phyloP scores from a whole-genome alignment of 2,797 vertebrate species.

The Nasua narica region DNA sequence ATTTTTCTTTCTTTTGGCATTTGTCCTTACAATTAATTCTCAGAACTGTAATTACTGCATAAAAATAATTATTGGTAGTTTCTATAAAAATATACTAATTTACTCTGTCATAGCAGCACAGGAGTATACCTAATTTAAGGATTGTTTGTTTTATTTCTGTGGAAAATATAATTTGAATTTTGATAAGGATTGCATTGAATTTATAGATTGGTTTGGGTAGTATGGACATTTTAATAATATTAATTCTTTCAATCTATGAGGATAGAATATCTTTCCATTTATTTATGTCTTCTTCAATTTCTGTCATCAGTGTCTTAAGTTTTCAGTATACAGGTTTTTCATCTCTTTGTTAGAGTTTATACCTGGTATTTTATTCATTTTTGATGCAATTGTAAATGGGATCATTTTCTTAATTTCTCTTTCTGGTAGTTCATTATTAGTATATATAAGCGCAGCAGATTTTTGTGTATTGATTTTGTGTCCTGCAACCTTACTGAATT shows the following conservation, averaged over 20 bases:
- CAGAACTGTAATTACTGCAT: neutral
- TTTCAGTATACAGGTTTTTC: too few relatives aligned
- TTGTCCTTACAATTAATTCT: slow-evolving; percentile 26
- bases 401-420: too few relatives aligned
- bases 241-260: too few relatives aligned
- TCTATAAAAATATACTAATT: slow-evolving; percentile 37
- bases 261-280: too few relatives aligned
- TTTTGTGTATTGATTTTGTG: neutral
- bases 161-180: neutral
- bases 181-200: neutral
- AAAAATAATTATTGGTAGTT: slow-evolving; percentile 15
- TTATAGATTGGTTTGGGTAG: neutral
- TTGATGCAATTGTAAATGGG: too few relatives aligned
- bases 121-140: neutral
- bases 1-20: neutral
- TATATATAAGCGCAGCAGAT: neutral
- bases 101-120: neutral
- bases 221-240: neutral
- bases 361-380: too few relatives aligned
- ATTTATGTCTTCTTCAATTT: too few relatives aligned
- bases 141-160: neutral
- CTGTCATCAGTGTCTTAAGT: too few relatives aligned
- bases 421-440: neutral
- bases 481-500: neutral
- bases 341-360: too few relatives aligned